Evolutionary conservation across 2,797 vertebrate genomes (phyloP), one percentile per base, ranked within the genome.

Genomic region (Silurus aristotelis): DNA sequence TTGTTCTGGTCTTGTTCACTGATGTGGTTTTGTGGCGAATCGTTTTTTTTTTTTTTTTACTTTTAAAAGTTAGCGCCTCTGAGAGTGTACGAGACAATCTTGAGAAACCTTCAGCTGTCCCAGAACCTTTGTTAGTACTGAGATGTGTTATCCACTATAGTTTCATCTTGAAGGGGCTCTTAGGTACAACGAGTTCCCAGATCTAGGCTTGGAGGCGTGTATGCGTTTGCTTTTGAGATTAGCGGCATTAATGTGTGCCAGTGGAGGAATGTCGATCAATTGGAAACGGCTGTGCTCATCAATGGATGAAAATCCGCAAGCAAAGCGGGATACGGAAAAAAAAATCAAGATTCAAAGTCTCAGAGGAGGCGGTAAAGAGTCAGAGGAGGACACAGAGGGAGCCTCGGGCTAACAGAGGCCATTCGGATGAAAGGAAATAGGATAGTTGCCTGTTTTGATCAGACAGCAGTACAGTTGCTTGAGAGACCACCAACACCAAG

Each of bases 401-500:
- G 61, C 75, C 71, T 48, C 63, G 20, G 84, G 80, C 70, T 60
- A 68, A 76, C 63, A 60, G 64, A 43, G 56, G 71, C 71, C 55
- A 56, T 71, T 82, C 12, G 71, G 71, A 82, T 85, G 27, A 81
- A 56, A 82, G 79, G 58, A 71, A 78, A 83, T 72, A 55, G 63
- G 60, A 79, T 64, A 67, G 52, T 72, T 71, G 67, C 46, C 67
- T 78, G 72, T 68, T 85, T 78, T 58, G 27, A 80, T 58, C 52
- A 85, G 75, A 83, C 68, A 68, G 20, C 52, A 52, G 46, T 67
- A 52, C 83, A 80, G 22, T 61, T 46, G 75, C 15, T 80, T 67
- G 27, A 48, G 66, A 5, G 8, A 48, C 22, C n/a, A 63, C 60
- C 9, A 70, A 83, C 76, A 13, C 38, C 68, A n/a, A 5, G 58